Base-by-base conservation (phyloP, 2,797 vertebrate species). In the Ctenochaetus hawaiiensis region DNA sequence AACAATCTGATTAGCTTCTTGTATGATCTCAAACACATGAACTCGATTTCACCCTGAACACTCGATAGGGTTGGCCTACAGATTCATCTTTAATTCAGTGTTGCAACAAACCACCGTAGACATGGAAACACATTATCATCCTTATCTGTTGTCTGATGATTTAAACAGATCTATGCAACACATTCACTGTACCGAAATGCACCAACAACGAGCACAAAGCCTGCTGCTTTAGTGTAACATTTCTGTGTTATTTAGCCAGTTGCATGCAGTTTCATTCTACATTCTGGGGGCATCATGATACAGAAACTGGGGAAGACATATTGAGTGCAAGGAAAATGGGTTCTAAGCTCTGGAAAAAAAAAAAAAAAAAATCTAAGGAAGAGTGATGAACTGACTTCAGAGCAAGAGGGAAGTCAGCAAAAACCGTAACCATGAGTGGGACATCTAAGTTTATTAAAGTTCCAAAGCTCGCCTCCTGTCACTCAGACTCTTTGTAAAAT, bases 11-110 rank as follows among this genome's bases (percentile, higher is more conserved):
- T 34, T 52, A 11, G 57, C 52, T 6, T n/a, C 14, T 20, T 66
- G 14, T 60, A 30, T 12, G 22, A 47, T 39, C 3, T 51, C 37
- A 39, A 70, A 60, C 2, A 30, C 23, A 26, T 91, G 71, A 91
- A 91, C 88, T 87, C 45, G 14, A 22, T 76, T 88, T 92, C 80
- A 87, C 85, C 84, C 80, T 62, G 47, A 74, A 67, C 57, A 54
- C n/a, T 17, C 41, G 49, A 58, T 57, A 66, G 47, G n/a, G 41
- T 18, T 65, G 67, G 26, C 26, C 26, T 30, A 30, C 26, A 62
- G 26, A 69, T 59, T 65, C 17, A 52, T 82, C 64, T 79, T 66
- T 72, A 87, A 85, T 85, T 77, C 57, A 65, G 23, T 7, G 0
- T 67, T 10, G 8, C 56, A 53, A n/a, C 41, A 9, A 72, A 67